Base-by-base conservation (phyloP, 2,113 vertebrate genomes). In the Anthoscopus minutus region DNA sequence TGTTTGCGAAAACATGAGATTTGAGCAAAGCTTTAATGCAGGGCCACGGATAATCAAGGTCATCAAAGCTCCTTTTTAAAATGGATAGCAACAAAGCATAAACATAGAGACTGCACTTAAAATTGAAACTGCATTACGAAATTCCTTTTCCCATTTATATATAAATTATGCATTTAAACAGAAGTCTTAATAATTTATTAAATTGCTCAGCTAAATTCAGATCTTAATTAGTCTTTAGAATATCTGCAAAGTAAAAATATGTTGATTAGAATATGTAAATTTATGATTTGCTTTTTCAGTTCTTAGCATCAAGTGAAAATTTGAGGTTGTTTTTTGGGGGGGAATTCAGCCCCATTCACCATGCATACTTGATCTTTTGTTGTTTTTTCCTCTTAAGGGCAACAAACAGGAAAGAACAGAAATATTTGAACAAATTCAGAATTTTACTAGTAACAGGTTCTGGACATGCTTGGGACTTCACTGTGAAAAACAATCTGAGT, bases 151-250 rank as follows among this genome's bases (percentile, higher is more conserved):
- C 72, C 87, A 89, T 89, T 96, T 89, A 53, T 81, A 71, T 86
- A 96, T 94, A 94, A 97, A 97, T 93, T 84, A 95, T 95, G 84
- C 48, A 96, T 91, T 81, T 88, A 89, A 94, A 92, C 65, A 74
- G 82, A 96, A 92, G 23, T 69, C 48, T 91, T 86, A 96, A 95
- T 94, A 92, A 96, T 96, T 93, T 86, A 95, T 81, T 96, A 85
- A 87, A 67, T 93, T 91, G 53, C 84, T 96, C 57, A 79, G 84
- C 86, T 91, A 88, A 84, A 76, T 66, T 89, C 74, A 76, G 50
- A 78, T 35, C 53, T 93, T 96, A 96, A 93, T 94, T 92, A 88
- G 84, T 37, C 47, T 78, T 92, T 57, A 86, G 40, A 64, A 54
- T 86, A 89, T 71, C 62, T 74, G 31, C 31, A 83, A 94, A 93